phyloP scores from a whole-genome alignment of 1,140 invertebrate species.

The Ephestia elutella region DNA sequence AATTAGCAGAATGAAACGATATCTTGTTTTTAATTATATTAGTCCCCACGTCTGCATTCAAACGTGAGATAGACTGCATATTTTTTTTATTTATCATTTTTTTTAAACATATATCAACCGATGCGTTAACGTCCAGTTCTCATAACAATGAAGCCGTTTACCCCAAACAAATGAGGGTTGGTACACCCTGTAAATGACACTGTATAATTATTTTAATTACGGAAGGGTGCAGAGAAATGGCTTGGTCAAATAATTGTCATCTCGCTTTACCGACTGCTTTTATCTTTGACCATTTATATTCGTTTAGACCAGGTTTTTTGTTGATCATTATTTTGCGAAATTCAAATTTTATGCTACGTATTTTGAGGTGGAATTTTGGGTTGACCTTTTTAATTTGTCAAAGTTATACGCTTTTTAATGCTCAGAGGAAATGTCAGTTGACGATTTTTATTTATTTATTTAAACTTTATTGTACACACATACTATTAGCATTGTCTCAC shows the following conservation, averaged over 20 bases:
- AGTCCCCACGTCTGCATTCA: too few relatives aligned
- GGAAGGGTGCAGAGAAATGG: not conserved
- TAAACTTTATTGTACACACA: too few relatives aligned
- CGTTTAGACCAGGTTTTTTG: not conserved
- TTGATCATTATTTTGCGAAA: not conserved
- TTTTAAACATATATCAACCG: not conserved
- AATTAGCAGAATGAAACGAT: too few relatives aligned
- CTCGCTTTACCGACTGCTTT: not conserved
- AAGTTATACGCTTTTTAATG: too few relatives aligned
- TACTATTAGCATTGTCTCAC: too few relatives aligned
- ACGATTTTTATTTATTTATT: too few relatives aligned
- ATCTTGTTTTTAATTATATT: too few relatives aligned
- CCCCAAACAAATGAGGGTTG: slow-evolving; percentile 26
- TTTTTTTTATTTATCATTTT: too few relatives aligned
- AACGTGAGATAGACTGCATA: too few relatives aligned
- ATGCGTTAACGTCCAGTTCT: slow-evolving; percentile 16
- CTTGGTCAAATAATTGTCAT: slow-evolving; percentile 3
- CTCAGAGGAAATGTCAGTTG: too few relatives aligned
- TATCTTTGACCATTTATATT: slow-evolving; percentile 4
- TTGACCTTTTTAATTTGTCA: too few relatives aligned
- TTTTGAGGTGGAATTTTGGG: too few relatives aligned
- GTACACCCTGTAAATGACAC: slow-evolving; percentile 25
- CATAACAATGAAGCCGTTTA: slow-evolving; percentile 21
- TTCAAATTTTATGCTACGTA: not conserved
- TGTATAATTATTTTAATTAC: slow-evolving; percentile 27